Percentiles rank a stretch among this genome's conserved stretches.
Evolutionary conservation across 2,888 invertebrate species (phyloP).

Genomic region (Sesamia inferens): DNA sequence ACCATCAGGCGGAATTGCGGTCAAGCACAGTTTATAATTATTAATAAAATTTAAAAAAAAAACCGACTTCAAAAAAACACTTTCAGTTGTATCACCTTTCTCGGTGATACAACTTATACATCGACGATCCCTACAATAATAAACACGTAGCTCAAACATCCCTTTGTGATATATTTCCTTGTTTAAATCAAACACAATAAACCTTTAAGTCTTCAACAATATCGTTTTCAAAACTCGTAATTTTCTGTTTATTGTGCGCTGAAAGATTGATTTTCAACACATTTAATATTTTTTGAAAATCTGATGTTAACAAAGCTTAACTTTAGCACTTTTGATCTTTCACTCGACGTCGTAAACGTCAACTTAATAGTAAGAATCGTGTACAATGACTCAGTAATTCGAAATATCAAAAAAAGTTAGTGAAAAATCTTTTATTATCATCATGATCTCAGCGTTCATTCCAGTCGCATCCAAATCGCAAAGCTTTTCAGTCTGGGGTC

Average conservation of each 20-base stretch:
- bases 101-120: too few relatives aligned
- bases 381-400: constrained; percentile 1
- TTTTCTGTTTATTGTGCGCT: constrained; percentile 43
- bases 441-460: too few relatives aligned
- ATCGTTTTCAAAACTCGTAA: constrained; percentile 50
- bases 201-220: constrained; percentile 44
- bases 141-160: constrained; percentile 15
- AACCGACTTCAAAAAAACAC: too few relatives aligned
- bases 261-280: constrained; percentile 58
- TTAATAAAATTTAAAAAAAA: too few relatives aligned
- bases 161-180: constrained; percentile 64
- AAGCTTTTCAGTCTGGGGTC: too few relatives aligned
- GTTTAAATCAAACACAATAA: constrained; percentile 35
- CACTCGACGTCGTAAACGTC: constrained; percentile 32
- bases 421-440: not conserved
- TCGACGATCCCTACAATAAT: constrained; percentile 8
- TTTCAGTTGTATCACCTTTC: too few relatives aligned
- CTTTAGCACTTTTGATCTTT: constrained; percentile 28
- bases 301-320: constrained; percentile 24
- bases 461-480: too few relatives aligned
- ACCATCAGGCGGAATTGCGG: too few relatives aligned
- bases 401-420: constrained; percentile 46
- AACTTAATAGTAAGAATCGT: constrained; percentile 22
- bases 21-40: too few relatives aligned
- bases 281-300: constrained; percentile 24